Base-by-base conservation (phyloP, 2,888 invertebrate genomes). In the Incurvaria masculella region DNA sequence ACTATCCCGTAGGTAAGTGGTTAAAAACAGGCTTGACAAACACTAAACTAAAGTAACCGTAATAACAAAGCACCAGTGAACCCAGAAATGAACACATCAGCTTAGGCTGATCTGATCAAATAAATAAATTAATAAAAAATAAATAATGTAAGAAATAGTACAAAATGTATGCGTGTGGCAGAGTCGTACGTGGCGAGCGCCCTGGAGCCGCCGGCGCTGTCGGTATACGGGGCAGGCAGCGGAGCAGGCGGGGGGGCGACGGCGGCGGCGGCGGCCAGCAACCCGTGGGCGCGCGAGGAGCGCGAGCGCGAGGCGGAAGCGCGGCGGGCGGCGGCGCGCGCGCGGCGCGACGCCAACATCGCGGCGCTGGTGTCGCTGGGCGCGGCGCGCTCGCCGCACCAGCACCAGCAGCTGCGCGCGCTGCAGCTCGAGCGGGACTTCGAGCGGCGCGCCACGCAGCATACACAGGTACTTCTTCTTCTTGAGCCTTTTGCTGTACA, bases 251-350 rank as follows among this genome's bases (percentile, higher is more conserved):
- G 44, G 51, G 49, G 52, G 47, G 62, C 61, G 41, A 53, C 60
- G 60, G 50, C 66, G 64, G 2, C 66, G 72, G 54, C 52, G 50
- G 49, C 62, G 47, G 69, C 79, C 63, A 80, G 86, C 58, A 92
- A 91, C 80, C 94, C 95, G 1, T 96, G 96, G 96, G 93, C 94
- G 61, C 81, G 94, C 21, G 96, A 96, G 74, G 94, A 94, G 67
- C 86, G 90, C 58, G 96, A 96, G 75, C 87, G 89, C 57, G 84
- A 72, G 61, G 68, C 66, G 5, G 76, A 75, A 60, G 66, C 65
- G 11, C 53, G 74, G 1, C 61, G 75, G 0, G 46, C 40, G 14
- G 48, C 47, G 18, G 51, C 51, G 18, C 27, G 51, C 17, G 14
- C 38, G 33, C 4, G 33, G 38, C 47, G 21, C 33, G 95, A 96